phyloP scores from a whole-genome alignment of 2,888 invertebrate species.

The Aleiodes leptofemur region DNA sequence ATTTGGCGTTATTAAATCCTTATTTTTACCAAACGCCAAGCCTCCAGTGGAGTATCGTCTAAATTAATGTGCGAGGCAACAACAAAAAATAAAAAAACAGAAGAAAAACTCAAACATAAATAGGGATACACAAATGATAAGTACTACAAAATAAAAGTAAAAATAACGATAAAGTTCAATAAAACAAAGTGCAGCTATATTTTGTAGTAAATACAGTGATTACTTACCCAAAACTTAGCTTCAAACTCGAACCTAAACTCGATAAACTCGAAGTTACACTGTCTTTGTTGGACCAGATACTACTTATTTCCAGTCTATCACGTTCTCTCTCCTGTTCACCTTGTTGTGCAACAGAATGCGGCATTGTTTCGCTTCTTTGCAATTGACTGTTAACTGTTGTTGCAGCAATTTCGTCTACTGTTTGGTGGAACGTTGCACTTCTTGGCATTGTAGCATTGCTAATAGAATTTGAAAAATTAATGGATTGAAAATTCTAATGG shows the following conservation, averaged over 20 bases:
- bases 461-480: slow-evolving; percentile 48
- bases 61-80: slow-evolving; percentile 54
- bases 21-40: slow-evolving; percentile 70
- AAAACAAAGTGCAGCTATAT: slow-evolving; percentile 26
- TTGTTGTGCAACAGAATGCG: slow-evolving; percentile 72
- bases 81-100: slow-evolving; percentile 54
- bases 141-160: slow-evolving; percentile 4
- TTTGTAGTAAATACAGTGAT: slow-evolving; percentile 14
- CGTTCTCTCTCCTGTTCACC: slow-evolving; percentile 72
- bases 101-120: slow-evolving; percentile 54
- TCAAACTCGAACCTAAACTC: slow-evolving; percentile 88
- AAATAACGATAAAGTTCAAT: not conserved
- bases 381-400: slow-evolving; percentile 66
- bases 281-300: slow-evolving; percentile 73
- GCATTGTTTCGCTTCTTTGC: slow-evolving; percentile 73
- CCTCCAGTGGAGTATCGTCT: slow-evolving; percentile 72
- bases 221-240: slow-evolving; percentile 89
- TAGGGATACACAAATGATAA: slow-evolving; percentile 49
- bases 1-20: slow-evolving; percentile 70
- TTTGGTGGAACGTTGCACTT: slow-evolving; percentile 75
- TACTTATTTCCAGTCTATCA: slow-evolving; percentile 71
- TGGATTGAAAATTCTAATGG: too few species aligned
- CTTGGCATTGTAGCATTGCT: slow-evolving; percentile 65
- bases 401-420: slow-evolving; percentile 66
- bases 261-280: slow-evolving; percentile 86